Evolutionary conservation across 2,888 invertebrate genomes (phyloP), one percentile per base, ranked within the genome.

Genomic region (Notocelia uddmanniana): DNA sequence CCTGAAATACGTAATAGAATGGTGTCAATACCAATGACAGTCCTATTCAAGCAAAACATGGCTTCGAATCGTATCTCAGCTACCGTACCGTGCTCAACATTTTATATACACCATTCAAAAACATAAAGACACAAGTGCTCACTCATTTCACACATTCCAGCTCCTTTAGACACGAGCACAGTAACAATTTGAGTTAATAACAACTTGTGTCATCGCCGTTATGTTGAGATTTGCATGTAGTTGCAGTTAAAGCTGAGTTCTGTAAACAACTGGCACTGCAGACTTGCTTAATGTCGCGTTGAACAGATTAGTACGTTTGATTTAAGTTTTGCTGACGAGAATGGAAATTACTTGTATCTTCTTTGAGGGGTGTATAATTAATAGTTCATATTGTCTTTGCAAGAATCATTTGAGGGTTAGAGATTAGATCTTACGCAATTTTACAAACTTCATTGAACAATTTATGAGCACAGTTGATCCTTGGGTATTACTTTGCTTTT

Each of bases 161-260:
- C 8, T 19, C 70, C 19, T 70, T 70, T 58, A 31, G 21, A n/a
- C 26, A 8, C 15, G 8, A n/a, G 15, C n/a, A 18, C 3, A n/a
- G 57, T 45, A 31, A 67, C 60, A 60, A 66, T 66, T 72, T 67
- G 58, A 70, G 66, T 70, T 54, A 71, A 67, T 71, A 60, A 72
- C 54, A 67, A 67, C 71, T 71, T 71, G 60, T 70, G 66, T 45
- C 59, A 66, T 54, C n/a, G 52, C 37, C 10, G 26, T 66, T 55
- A 71, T 67, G 54, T 60, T 67, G 55, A 45, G 15, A 60, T 72
- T 72, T 67, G 67, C 60, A 67, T 72, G 67, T 54, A 66, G 66
- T 50, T 71, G 59, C 59, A 71, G 48, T 71, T 52, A 21, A 26
- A 34, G 57, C 23, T 11, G 23, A 50, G 34, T 67, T 54, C 52